Percentiles rank a stretch among this genome's conserved stretches.
These are phyloP conservation scores for Zelostemma sp. DNA, from an alignment of 1,140 invertebrate genomes.

Conservation along the genomic window DNA sequence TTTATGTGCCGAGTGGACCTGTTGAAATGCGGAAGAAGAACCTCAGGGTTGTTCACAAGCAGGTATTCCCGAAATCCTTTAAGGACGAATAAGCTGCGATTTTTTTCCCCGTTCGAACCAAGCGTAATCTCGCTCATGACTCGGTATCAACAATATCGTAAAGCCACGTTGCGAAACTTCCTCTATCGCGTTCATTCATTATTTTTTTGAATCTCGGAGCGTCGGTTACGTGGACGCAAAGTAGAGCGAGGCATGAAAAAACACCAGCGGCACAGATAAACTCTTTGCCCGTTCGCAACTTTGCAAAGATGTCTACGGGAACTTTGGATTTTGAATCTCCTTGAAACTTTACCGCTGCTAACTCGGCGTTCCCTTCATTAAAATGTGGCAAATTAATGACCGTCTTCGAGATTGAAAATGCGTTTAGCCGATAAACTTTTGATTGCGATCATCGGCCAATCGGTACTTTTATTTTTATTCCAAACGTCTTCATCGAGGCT, in stretches of 20 bases:
- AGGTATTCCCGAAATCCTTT: slow-evolving; percentile 52
- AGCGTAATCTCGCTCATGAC: no score
- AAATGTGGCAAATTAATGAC: not conserved
- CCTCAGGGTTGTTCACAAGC: slow-evolving; percentile 62
- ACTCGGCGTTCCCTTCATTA: no score
- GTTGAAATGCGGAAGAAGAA: slow-evolving; percentile 64
- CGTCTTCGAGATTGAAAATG: not conserved
- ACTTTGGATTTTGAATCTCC: no score
- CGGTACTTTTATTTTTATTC: no score
- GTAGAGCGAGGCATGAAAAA: slow-evolving; percentile 24
- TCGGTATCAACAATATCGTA: slow-evolving; percentile 2
- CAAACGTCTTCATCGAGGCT: slow-evolving; percentile 5
- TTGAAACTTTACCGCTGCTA: no score
- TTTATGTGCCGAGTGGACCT: slow-evolving; percentile 9
- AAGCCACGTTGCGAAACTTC: not conserved
- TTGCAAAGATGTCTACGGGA: not conserved
- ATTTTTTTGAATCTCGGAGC: slow-evolving; percentile 7
- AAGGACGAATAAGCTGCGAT: slow-evolving; percentile 46
- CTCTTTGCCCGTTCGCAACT: not conserved
- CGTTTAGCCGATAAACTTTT: no score
- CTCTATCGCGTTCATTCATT: slow-evolving; percentile 7
- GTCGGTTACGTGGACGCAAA: slow-evolving; percentile 14
- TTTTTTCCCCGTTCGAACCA: no score
- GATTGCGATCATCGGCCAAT: no score
- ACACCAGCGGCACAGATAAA: slow-evolving; percentile 19